Evolutionary conservation across 2,888 invertebrate species (phyloP).

Genomic region (Sarcophaga rosellei): DNA sequence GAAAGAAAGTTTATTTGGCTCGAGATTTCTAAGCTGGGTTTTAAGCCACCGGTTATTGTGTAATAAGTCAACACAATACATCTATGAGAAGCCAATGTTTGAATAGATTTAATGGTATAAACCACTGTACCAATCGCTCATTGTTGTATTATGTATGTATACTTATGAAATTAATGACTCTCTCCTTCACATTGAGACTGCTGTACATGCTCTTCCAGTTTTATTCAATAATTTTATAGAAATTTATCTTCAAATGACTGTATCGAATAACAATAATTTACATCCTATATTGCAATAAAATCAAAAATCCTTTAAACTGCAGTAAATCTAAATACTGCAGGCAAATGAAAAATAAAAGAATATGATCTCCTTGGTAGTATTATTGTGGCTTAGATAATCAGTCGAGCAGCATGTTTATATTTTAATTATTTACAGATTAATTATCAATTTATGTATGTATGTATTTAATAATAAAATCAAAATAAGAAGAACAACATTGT

Average conservation of each 20-base stretch:
- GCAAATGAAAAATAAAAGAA: not conserved
- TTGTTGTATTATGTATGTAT: no score
- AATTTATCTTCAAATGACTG: constrained; percentile 54
- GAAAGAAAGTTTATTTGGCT: no score
- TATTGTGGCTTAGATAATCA: not conserved
- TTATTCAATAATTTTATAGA: constrained; percentile 47
- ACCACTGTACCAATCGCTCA: no score
- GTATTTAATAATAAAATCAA: not conserved
- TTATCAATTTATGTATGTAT: constrained; percentile 17
- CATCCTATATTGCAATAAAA: constrained; percentile 50
- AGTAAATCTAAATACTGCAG: constrained; percentile 17
- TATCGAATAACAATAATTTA: constrained; percentile 40
- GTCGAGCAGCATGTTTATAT: constrained; percentile 4
- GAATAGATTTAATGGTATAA: no score
- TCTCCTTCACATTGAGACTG: not conserved
- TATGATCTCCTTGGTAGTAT: not conserved
- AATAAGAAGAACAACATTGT: not conserved
- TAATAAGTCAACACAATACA: no score
- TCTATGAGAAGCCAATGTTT: no score
- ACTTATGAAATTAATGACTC: no score
- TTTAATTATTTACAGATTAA: constrained; percentile 44
- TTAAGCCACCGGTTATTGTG: no score
- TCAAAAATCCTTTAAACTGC: constrained; percentile 55
- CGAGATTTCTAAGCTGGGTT: no score
- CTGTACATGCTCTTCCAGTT: constrained; percentile 11